Conservation (phyloP, 2,888 invertebrate genomes). For the Heteromurus nitidus region DNA sequence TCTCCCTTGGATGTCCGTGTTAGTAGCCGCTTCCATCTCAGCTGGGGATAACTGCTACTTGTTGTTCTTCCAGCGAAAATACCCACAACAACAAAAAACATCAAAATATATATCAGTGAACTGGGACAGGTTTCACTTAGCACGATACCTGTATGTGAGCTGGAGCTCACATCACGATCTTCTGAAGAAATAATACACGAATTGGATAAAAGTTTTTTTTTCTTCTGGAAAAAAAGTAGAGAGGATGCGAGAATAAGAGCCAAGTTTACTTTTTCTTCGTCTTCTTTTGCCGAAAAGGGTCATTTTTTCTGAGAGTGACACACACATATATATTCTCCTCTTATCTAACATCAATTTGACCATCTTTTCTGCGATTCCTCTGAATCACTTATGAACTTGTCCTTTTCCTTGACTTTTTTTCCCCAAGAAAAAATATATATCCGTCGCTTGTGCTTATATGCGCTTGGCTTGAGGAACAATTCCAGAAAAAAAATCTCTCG, state of each 20-base stretch:
- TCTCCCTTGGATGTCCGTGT: slow-evolving; percentile 57
- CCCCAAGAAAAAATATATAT: too few species aligned
- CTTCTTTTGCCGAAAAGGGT: slow-evolving; percentile 24
- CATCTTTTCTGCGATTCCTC: slow-evolving; percentile 19
- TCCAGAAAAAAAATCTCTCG: too few species aligned
- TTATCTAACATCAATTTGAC: slow-evolving; percentile 39
- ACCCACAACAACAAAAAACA: neutral
- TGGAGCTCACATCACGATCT: too few species aligned
- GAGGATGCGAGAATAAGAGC: slow-evolving; percentile 16
- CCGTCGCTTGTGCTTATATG: too few species aligned
- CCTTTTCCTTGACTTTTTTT: slow-evolving; percentile 36
- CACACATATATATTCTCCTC: slow-evolving; percentile 25
- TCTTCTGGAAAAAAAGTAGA: neutral
- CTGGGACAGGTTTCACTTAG: slow-evolving; percentile 57
- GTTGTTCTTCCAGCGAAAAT: neutral
- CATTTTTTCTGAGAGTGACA: slow-evolving; percentile 29
- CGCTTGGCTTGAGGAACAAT: too few species aligned
- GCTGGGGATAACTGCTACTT: slow-evolving; percentile 42
- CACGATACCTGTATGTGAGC: slow-evolving; percentile 20
- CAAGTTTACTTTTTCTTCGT: slow-evolving; percentile 37
- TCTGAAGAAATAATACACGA: neutral
- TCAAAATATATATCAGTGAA: neutral
- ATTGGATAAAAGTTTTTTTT: neutral
- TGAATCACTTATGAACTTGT: slow-evolving; percentile 51
- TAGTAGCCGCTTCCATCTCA: slow-evolving; percentile 47